Conservation (phyloP, 2,888 invertebrate genomes). For the Erpobdella octoculata region DNA sequence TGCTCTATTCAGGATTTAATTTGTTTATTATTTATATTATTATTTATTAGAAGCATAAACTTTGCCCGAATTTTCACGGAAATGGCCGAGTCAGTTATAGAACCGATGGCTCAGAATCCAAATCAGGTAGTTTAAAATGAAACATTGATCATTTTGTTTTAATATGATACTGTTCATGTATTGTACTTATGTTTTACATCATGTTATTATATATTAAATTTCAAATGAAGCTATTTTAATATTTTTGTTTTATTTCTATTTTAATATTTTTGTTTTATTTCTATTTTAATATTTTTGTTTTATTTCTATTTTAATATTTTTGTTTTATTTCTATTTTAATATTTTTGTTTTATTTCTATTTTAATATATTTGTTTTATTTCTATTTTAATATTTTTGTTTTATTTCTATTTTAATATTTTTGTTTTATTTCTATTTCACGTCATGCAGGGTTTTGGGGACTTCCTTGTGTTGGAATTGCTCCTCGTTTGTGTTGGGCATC, state of each 20-base stretch:
- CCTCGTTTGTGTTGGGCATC: slow-evolving; percentile 84
- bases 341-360: not conserved
- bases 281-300: not conserved
- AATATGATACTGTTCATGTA: no score
- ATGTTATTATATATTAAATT: no score
- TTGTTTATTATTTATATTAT: no score
- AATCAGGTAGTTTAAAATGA: slow-evolving; percentile 45
- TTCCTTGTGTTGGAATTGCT: slow-evolving; percentile 78
- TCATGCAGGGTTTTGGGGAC: slow-evolving; percentile 52
- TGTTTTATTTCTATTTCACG: not conserved
- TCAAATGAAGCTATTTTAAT: not conserved
- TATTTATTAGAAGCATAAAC: slow-evolving; percentile 66
- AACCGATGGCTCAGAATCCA: slow-evolving; percentile 63
- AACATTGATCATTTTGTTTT: no score
- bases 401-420: not conserved
- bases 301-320: not conserved
- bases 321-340: not conserved
- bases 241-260: not conserved
- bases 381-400: not conserved
- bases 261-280: not conserved
- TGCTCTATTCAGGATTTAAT: no score
- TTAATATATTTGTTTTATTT: not conserved
- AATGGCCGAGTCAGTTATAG: slow-evolving; percentile 79
- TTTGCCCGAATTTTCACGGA: slow-evolving; percentile 91
- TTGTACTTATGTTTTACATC: no score